Evolutionary conservation across 2,888 invertebrate genomes (phyloP).

Genomic region (Hyposoter didymator): DNA sequence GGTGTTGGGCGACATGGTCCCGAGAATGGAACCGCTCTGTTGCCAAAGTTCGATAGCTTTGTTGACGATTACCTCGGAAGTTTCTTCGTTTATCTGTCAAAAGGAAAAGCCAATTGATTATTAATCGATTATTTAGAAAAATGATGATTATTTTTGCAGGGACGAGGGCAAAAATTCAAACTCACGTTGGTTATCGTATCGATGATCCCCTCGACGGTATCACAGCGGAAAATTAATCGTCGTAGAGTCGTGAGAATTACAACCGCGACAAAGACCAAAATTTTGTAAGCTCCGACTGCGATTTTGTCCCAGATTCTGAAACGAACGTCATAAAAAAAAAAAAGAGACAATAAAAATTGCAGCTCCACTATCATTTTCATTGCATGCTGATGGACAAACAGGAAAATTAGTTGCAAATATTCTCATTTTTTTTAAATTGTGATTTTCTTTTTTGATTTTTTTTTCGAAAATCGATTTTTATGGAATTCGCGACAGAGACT

Average conservation of each 20-base stretch:
- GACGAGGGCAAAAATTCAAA: slow-evolving; percentile 34
- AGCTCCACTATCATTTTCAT: too few species aligned
- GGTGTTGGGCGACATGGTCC: slow-evolving; percentile 76
- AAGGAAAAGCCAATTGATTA: slow-evolving; percentile 48
- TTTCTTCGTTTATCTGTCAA: slow-evolving; percentile 90
- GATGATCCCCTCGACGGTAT: slow-evolving; percentile 86
- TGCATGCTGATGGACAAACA: too few species aligned
- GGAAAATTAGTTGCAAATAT: too few species aligned
- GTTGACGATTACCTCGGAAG: slow-evolving; percentile 92
- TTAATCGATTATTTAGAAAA: background rate
- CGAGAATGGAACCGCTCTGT: slow-evolving; percentile 88
- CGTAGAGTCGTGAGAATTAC: slow-evolving; percentile 90
- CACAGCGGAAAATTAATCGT: slow-evolving; percentile 88
- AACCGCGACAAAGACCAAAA: slow-evolving; percentile 91
- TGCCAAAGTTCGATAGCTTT: slow-evolving; percentile 95
- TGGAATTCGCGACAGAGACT: background rate
- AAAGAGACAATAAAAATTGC: background rate
- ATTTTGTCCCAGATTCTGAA: slow-evolving; percentile 95
- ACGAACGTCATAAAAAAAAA: slow-evolving; percentile 64
- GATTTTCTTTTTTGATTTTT: too few species aligned
- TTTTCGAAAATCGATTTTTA: background rate
- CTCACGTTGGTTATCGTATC: slow-evolving; percentile 89
- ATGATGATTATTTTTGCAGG: background rate
- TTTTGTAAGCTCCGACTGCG: slow-evolving; percentile 93
- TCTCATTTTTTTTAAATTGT: too few species aligned